These are phyloP conservation scores for Rhinogobio ventralis DNA, from an alignment of 2,797 vertebrate species.

Conservation along the genomic window DNA sequence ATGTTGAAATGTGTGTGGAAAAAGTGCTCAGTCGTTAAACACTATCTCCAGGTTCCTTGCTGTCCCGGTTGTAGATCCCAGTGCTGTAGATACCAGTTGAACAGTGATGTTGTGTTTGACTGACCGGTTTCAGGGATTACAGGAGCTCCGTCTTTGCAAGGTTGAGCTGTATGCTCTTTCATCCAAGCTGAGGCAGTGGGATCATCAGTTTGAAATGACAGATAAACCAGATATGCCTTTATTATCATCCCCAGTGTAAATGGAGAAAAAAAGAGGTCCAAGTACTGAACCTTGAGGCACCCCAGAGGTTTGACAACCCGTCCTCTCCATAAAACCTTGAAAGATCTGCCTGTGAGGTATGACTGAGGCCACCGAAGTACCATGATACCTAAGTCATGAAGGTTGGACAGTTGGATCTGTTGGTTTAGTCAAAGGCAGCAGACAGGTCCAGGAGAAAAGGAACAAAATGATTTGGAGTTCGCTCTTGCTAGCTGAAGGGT, in stretches of 20 bases:
- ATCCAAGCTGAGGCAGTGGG: background rate
- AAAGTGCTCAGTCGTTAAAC: background rate
- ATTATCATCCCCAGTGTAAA: background rate
- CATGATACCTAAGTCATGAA: background rate
- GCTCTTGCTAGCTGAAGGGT: background rate
- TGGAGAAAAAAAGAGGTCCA: background rate
- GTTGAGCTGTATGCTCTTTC: background rate
- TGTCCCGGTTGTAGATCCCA: background rate
- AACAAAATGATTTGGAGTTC: background rate
- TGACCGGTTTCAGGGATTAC: background rate
- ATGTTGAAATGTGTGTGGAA: background rate
- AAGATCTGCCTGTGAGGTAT: background rate
- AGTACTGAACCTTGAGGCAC: background rate
- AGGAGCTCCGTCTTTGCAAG: background rate
- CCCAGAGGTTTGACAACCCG: background rate
- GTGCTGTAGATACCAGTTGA: background rate
- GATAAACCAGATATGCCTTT: background rate
- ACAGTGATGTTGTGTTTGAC: background rate
- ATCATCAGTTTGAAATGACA: background rate
- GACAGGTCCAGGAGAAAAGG: background rate
- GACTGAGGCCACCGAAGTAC: background rate
- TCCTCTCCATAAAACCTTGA: background rate
- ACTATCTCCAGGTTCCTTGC: background rate
- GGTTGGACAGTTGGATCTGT: background rate
- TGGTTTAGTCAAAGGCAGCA: background rate